Evolutionary conservation across 2,888 invertebrate genomes (phyloP).

Genomic region (Lochmaea crataegi): DNA sequence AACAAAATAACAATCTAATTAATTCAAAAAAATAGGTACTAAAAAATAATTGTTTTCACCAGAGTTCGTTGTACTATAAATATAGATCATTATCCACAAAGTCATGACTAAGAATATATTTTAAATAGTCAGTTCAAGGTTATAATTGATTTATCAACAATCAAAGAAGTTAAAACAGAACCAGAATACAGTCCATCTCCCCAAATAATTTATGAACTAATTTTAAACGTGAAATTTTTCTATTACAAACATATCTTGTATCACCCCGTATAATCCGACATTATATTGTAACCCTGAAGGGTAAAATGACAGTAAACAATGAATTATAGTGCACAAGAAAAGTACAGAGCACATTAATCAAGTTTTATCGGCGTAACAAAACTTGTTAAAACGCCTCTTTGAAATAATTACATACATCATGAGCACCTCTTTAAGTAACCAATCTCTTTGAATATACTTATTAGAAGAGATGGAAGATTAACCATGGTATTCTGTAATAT

Average conservation of each 20-base stretch:
- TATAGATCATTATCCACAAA: not conserved
- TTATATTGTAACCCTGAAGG: not conserved
- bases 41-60: not conserved
- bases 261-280: not conserved
- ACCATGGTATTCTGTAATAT: not conserved
- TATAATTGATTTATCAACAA: not conserved
- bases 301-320: not conserved
- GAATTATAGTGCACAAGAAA: not conserved
- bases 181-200: not conserved
- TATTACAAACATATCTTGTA: not conserved
- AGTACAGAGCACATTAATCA: not conserved
- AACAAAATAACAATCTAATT: not conserved
- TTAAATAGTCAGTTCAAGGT: not conserved
- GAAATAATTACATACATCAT: constrained; percentile 27
- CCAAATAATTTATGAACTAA: not conserved
- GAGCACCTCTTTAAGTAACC: constrained; percentile 8
- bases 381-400: constrained; percentile 19
- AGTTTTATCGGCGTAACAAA: constrained; percentile 10
- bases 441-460: constrained; percentile 9
- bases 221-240: not conserved
- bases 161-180: not conserved
- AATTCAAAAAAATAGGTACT: not conserved
- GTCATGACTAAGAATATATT: not conserved
- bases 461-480: not conserved
- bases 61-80: not conserved